Evolutionary conservation across 2,888 invertebrate genomes (phyloP), one percentile per base, ranked within the genome.

Genomic region (Diabrotica balteata): DNA sequence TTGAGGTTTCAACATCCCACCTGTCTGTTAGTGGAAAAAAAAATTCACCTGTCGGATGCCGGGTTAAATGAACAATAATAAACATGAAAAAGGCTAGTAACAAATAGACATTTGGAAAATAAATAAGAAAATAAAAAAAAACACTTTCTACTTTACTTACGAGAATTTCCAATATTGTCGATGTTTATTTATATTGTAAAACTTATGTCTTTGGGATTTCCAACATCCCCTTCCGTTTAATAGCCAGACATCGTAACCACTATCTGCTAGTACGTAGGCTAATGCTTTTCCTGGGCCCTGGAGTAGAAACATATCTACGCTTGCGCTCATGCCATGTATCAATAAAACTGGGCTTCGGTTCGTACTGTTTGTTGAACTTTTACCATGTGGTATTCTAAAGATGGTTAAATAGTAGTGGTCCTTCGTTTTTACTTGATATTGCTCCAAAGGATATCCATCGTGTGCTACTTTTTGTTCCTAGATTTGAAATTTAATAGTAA

Each of bases 241-340:
- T 84, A 95, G 84, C 95, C 95, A 96, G 0, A 92, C 91, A 71
- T 92, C 92, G 75, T 88, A 92, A 10, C 91, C 91, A 75, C 86
- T 84, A 75, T 92, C 90, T 4, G 90, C 89, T 6, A 92, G 82
- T 10, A 87, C 78, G 76, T 81, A 86, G 0, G 79, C 85, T 10
- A 93, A 84, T 51, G 88, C 89, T 70, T 86, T 86, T 53, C 89
- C 86, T 1, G 91, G 90, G 0, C 91, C 90, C 84, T 91, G 89
- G 62, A 92, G 81, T 4, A 95, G 86, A 88, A 90, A 95, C 72
- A 91, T 90, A 7, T 90, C 88, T 0, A 94, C 91, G 7, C 91
- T 90, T 50, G 88, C 89, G 9, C 93, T 80, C 0, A 96, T 82
- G 0, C 95, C 93, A 75, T 92, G 92, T 81, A 90, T 87, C 44